These are phyloP conservation scores for Meandrina meandrites DNA, from an alignment of 92 coral and sea anemone species.

Conservation along the genomic window DNA sequence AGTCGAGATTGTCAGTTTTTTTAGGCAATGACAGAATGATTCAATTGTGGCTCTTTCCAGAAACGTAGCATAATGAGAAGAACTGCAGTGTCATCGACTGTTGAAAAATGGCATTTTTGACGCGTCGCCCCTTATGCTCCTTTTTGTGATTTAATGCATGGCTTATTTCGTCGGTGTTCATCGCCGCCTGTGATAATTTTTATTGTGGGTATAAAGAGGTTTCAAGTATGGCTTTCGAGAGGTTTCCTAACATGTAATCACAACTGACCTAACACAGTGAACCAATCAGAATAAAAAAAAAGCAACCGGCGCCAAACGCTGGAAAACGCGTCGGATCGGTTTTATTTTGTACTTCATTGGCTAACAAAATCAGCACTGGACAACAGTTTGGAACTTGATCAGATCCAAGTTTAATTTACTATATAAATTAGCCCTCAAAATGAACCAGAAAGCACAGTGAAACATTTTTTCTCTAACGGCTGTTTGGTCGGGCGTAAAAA, in stretches of 20 bases:
- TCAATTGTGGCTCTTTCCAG: background rate
- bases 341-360: too few relatives aligned
- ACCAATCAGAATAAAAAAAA: too few relatives aligned
- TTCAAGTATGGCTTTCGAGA: background rate
- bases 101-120: background rate
- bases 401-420: too few relatives aligned
- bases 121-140: background rate
- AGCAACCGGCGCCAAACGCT: too few relatives aligned
- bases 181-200: background rate
- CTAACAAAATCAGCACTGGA: too few relatives aligned
- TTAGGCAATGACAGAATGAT: background rate
- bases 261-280: background rate
- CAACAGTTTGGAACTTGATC: too few relatives aligned
- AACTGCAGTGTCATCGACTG: background rate
- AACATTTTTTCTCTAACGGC: too few relatives aligned
- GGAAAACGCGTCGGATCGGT: too few relatives aligned
- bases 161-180: background rate
- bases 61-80: background rate
- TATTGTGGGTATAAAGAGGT: background rate
- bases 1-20: background rate
- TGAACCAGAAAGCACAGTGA: too few relatives aligned
- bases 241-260: background rate
- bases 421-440: too few relatives aligned
- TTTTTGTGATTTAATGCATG: background rate
- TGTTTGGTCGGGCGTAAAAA: too few relatives aligned